phyloP scores from a whole-genome alignment of 2,888 invertebrate species.

The Bellardia bayeri region DNA sequence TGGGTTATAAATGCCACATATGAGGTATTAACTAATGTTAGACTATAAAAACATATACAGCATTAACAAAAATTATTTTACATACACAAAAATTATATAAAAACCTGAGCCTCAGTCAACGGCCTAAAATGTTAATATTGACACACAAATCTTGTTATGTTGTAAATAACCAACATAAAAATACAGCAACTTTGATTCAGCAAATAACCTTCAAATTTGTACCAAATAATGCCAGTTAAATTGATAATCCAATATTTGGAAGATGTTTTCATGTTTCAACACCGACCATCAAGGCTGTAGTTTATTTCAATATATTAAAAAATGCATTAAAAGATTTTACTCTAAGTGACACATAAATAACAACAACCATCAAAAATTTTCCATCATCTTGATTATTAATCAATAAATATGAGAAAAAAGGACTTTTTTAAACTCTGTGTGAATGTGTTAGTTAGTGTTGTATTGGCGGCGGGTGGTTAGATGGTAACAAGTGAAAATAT shows the following conservation, averaged over 20 bases:
- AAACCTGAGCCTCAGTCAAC: neutral
- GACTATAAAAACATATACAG: neutral
- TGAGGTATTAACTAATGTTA: conserved; percentile 1
- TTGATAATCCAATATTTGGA: neutral
- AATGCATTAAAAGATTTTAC: conserved; percentile 17
- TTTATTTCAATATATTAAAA: conserved; percentile 14
- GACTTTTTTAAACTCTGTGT: neutral
- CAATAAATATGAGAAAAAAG: conserved; percentile 52
- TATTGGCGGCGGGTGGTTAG: neutral
- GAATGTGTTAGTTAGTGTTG: neutral
- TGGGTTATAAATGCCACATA: neutral
- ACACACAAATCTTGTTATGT: neutral
- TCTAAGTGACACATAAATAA: conserved; percentile 47
- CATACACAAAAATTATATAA: neutral
- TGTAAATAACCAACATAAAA: no score
- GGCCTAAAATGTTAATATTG: neutral
- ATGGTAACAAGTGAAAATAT: conserved; percentile 56
- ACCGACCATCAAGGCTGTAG: neutral
- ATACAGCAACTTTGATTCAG: no score
- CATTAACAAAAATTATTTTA: neutral
- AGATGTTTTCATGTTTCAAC: neutral
- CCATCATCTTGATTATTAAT: conserved; percentile 56
- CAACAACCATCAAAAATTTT: conserved; percentile 27
- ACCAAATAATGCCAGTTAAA: no score
- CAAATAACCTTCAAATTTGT: no score